Percentiles rank a stretch among this genome's conserved stretches.
These are phyloP conservation scores for Euzophera pinguis DNA, from an alignment of 2,888 invertebrate species.

Conservation along the genomic window DNA sequence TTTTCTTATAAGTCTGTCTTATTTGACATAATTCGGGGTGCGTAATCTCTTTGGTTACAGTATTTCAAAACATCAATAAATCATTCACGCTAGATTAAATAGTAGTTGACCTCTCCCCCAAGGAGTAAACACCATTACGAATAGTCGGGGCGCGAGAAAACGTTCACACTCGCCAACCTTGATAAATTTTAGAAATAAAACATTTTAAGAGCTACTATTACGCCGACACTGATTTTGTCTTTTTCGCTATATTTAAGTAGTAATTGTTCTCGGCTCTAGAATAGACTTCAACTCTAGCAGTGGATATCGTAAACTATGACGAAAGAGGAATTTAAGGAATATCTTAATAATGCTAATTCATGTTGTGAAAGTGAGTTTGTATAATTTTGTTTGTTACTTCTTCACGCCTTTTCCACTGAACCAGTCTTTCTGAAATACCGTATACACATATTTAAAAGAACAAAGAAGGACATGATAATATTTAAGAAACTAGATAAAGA, in stretches of 20 bases:
- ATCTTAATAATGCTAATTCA: too few relatives aligned
- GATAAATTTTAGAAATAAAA: constrained; percentile 18
- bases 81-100: constrained; percentile 77
- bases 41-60: constrained; percentile 29
- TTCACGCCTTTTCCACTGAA: too few relatives aligned
- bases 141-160: constrained; percentile 49
- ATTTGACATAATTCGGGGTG: constrained; percentile 20
- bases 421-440: too few relatives aligned
- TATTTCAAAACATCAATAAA: constrained; percentile 69
- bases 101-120: constrained; percentile 73
- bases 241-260: not conserved
- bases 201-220: constrained; percentile 12
- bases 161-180: constrained; percentile 40
- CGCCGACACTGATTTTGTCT: not conserved
- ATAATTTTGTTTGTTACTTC: too few relatives aligned
- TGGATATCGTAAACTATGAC: too few relatives aligned
- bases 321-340: too few relatives aligned
- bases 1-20: constrained; percentile 18
- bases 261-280: not conserved
- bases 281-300: not conserved
- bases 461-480: too few relatives aligned
- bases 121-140: constrained; percentile 68
- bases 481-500: too few relatives aligned
- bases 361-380: too few relatives aligned
- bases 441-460: too few relatives aligned